Percentiles rank a stretch among this genome's conserved stretches.
phyloP scores from a whole-genome alignment of 2,797 vertebrate genomes.

The Todus mexicanus region DNA sequence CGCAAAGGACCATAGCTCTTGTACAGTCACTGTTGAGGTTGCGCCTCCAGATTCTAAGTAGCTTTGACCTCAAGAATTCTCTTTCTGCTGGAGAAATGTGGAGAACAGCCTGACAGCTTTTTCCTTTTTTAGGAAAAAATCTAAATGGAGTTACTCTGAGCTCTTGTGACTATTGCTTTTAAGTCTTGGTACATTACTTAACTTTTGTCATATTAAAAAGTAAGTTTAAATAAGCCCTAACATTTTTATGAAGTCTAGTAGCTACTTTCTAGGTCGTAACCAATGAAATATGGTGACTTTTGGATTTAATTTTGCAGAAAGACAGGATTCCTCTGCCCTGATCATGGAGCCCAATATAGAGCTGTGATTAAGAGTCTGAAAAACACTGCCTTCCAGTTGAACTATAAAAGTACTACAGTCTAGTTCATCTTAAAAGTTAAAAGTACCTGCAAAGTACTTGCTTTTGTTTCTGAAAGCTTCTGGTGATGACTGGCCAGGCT shows the following conservation, averaged over 20 bases:
- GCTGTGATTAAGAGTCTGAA: not conserved
- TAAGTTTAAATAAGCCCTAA: not conserved
- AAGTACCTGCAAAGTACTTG: not conserved
- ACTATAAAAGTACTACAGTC: rapidly evolving
- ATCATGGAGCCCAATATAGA: not conserved
- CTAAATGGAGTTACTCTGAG: not conserved
- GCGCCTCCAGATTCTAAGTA: not conserved
- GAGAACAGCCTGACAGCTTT: not conserved
- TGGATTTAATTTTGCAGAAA: not conserved
- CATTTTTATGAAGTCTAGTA: not conserved
- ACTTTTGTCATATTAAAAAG: not conserved
- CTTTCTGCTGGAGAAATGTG: not conserved
- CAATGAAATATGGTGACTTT: not conserved
- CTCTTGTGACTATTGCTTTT: not conserved
- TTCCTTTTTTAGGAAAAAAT: not conserved
- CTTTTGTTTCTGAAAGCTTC: not conserved
- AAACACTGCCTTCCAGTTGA: not conserved
- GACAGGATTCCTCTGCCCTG: not conserved
- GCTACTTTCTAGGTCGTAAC: not conserved
- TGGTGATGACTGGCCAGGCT: not conserved
- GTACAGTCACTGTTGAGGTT: rapidly evolving
- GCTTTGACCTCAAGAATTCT: not conserved
- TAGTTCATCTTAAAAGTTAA: not conserved
- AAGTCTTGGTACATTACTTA: not conserved
- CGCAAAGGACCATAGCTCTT: not conserved